These are phyloP conservation scores for Procambarus clarkii DNA, from an alignment of 1,140 invertebrate genomes.

Conservation along the genomic window DNA sequence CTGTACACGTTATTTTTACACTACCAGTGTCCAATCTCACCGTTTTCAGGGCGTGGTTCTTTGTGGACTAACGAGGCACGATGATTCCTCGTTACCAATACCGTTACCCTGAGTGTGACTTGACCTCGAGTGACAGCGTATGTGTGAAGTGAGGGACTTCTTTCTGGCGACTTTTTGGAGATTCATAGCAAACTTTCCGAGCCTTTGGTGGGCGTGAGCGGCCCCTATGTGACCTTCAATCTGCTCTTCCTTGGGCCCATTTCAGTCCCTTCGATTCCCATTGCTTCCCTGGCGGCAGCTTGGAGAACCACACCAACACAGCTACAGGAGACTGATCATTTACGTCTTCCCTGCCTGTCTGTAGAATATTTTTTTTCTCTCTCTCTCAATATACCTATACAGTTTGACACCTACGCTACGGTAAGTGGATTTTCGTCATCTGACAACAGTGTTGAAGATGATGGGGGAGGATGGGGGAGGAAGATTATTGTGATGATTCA, in stretches of 20 bases:
- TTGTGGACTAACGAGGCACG: background rate
- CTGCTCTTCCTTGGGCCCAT: background rate
- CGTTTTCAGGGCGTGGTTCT: background rate
- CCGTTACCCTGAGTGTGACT: background rate
- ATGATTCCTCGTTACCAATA: background rate
- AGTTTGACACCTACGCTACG: background rate
- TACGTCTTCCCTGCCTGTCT: background rate
- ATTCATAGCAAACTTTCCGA: too few species aligned
- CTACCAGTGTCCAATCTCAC: background rate
- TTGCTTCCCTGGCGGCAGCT: background rate
- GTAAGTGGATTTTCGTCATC: background rate
- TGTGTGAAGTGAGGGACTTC: background rate
- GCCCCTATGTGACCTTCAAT: background rate
- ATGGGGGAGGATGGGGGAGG: background rate
- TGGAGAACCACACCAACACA: conserved; percentile 5
- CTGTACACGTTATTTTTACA: background rate
- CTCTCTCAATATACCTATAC: background rate
- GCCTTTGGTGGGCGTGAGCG: background rate
- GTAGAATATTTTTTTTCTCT: background rate
- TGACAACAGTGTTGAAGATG: background rate
- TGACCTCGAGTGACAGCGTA: background rate
- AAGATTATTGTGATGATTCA: background rate
- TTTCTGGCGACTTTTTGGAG: background rate
- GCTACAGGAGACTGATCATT: background rate
- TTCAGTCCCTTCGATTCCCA: background rate